Conservation (phyloP, 2,113 vertebrate species). For the Forbesichthys agassizii region DNA sequence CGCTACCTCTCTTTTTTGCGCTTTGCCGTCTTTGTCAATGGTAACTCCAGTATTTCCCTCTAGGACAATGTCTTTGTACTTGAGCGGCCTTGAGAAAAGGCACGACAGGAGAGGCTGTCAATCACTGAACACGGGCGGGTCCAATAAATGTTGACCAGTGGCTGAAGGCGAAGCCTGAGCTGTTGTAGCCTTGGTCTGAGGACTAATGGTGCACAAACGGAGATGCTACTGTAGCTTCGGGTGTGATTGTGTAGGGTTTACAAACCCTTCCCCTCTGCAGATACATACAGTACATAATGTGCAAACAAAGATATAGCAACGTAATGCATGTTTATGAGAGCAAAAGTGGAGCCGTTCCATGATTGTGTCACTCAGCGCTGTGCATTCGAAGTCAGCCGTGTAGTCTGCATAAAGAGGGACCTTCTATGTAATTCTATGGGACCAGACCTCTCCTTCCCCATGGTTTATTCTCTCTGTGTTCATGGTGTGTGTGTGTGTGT, state of each 20-base stretch:
- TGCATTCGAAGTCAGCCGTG: too few species aligned
- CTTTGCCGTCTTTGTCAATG: conserved; percentile 97
- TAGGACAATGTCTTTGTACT: neutral
- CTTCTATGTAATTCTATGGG: too few species aligned
- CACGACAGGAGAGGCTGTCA: neutral
- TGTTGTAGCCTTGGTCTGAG: neutral
- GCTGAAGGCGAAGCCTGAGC: neutral
- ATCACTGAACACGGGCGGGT: neutral
- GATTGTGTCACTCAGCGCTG: too few species aligned
- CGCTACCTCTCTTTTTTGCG: conserved; percentile 96
- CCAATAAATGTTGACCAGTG: neutral
- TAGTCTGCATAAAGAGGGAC: too few species aligned
- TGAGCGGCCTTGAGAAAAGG: neutral
- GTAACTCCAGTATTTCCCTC: conserved; percentile 59
- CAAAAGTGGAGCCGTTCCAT: too few species aligned
- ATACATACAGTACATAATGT: neutral
- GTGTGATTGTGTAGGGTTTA: neutral
- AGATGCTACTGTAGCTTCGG: neutral
- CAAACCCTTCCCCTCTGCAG: neutral
- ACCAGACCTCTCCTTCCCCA: too few species aligned
- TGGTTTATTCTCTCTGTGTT: neutral
- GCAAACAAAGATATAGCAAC: too few species aligned
- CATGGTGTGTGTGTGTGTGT: neutral
- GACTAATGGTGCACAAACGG: neutral
- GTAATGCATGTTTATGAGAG: too few species aligned